These are phyloP conservation scores for Melanotaenia pygmaea DNA, from an alignment of 2,797 vertebrate genomes.

Conservation along the genomic window DNA sequence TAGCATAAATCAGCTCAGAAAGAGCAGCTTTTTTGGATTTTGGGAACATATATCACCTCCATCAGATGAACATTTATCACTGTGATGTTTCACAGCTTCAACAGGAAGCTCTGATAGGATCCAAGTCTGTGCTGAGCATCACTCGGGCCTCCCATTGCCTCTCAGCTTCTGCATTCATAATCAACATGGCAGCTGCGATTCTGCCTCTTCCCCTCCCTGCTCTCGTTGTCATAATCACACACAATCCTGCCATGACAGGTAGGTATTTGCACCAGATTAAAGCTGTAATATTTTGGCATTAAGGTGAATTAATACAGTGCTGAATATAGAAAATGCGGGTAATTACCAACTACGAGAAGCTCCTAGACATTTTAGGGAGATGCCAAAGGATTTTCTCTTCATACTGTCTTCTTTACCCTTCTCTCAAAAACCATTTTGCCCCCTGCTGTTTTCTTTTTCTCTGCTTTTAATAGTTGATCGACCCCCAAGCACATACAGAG, in stretches of 20 bases:
- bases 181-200: conserved; percentile 66
- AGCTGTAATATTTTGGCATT: conserved; percentile 84
- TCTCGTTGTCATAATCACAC: conserved; percentile 55
- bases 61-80: conserved; percentile 14
- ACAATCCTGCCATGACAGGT: conserved; percentile 74
- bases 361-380: conserved; percentile 63
- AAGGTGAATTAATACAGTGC: conserved; percentile 80
- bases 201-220: conserved; percentile 19
- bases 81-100: conserved; percentile 14
- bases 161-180: conserved; percentile 47
- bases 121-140: conserved; percentile 11
- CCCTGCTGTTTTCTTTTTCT: conserved; percentile 29
- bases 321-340: conserved; percentile 77
- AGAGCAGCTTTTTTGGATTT: background rate
- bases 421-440: conserved; percentile 12
- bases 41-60: conserved; percentile 14
- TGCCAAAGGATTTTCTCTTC: conserved; percentile 65
- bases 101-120: conserved; percentile 13
- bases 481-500: conserved; percentile 24
- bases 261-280: conserved; percentile 79
- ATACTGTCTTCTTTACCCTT: conserved; percentile 43
- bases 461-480: conserved; percentile 26
- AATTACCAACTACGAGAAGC: conserved; percentile 76
- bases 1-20: conserved; percentile 10
- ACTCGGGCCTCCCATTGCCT: background rate